phyloP scores from a whole-genome alignment of 2,888 invertebrate species.

The Scaptodrosophila latifasciaeformis region DNA sequence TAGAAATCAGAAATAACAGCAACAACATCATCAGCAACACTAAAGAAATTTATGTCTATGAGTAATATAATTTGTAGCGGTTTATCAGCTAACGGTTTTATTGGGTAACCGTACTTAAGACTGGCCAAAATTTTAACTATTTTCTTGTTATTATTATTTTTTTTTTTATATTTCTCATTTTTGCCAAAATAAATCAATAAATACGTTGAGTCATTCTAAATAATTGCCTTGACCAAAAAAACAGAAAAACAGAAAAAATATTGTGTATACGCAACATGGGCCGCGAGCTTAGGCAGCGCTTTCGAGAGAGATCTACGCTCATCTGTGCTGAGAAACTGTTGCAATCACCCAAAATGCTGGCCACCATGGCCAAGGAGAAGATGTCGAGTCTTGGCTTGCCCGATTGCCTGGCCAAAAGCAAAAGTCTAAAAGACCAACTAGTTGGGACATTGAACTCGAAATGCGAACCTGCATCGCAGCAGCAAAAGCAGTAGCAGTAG shows the following conservation, averaged over 20 bases:
- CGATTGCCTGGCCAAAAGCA: conserved; percentile 7
- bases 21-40: conserved; percentile 12
- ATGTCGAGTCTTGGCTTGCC: no score
- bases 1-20: conserved; percentile 29
- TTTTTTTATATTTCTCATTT: no score
- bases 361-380: no score
- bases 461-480: conserved; percentile 45
- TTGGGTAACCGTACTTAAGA: conserved; percentile 53
- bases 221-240: conserved; percentile 54
- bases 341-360: conserved; percentile 36
- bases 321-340: conserved; percentile 53
- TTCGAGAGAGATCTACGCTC: conserved; percentile 59
- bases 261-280: conserved; percentile 48
- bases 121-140: conserved; percentile 58
- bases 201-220: conserved; percentile 60
- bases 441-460: conserved; percentile 67
- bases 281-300: conserved; percentile 4
- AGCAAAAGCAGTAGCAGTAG: conserved; percentile 15
- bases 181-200: conserved; percentile 38
- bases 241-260: conserved; percentile 12
- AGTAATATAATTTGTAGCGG: conserved; percentile 65
- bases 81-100: conserved; percentile 66
- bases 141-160: conserved; percentile 66
- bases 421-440: conserved; percentile 26
- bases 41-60: conserved; percentile 35